Base-by-base conservation (phyloP, 2,888 invertebrate genomes). In the Amblyjoppa proteus region DNA sequence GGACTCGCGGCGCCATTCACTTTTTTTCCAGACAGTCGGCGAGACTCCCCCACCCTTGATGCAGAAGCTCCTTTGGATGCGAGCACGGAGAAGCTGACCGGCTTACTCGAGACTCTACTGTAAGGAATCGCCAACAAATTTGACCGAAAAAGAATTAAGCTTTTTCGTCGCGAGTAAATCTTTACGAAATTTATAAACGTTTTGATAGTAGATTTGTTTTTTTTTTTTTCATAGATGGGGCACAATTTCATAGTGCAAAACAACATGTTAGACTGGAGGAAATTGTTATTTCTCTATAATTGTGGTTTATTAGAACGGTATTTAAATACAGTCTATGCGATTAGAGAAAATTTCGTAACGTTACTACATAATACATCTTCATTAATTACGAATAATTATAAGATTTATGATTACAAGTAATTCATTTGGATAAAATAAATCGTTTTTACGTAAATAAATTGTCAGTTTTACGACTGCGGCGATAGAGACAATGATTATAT, bases 21-120 rank as follows among this genome's bases (percentile, higher is more conserved):
- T 81, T 84, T 81, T 84, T 84, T 84, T 84, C 73, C 84, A 84
- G 81, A 84, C 81, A 61, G 51, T 41, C 66, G 84, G 71, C 84
- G 81, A 84, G 81, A 84, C 81, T 81, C 76, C 25, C 81, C 81
- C 77, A 81, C 77, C 73, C 74, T 41, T 2, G 16, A n/a, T 20
- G 41, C 56, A 68, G 66, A 31, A 51, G 53, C 16, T 64, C 16
- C 51, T 51, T 28, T 13, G 16, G 61, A 16, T 58, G 34, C 31
- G 16, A 25, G 5, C 51, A 49, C 31, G 28, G 31, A 38, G 41
- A 74, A 74, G 45, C 41, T 69, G 45, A 74, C 61, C 61, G 61
- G 28, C 31, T 5, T 5, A 34, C 3, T 61, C 7, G 61, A 11
- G 0, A 61, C 61, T 5, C 3, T 16, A 34, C 58, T 28, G 61